Conservation (phyloP, 2,797 vertebrate species). For the Dendrocincla fuliginosa region DNA sequence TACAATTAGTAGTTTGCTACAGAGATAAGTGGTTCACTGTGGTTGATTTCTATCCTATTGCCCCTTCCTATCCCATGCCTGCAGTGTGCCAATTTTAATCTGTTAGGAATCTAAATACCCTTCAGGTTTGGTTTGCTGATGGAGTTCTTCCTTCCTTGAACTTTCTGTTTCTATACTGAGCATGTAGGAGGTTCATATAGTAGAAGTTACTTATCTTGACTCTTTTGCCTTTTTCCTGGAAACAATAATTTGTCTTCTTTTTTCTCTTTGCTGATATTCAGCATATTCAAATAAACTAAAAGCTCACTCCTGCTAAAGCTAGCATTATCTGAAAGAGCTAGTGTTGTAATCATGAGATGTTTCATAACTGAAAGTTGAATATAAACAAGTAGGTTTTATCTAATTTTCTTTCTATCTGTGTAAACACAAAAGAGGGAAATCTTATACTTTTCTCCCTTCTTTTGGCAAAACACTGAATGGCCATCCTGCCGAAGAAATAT, state of each 20-base stretch:
- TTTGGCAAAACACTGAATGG: background rate
- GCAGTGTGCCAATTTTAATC: background rate
- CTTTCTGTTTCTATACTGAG: background rate
- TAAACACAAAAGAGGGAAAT: background rate
- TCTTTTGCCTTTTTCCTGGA: background rate
- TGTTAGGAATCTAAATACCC: background rate
- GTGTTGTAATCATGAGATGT: background rate
- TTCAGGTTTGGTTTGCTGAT: background rate
- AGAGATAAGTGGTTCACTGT: background rate
- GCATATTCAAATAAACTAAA: background rate
- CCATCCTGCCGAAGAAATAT: slow-evolving; percentile 15
- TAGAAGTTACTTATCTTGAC: background rate
- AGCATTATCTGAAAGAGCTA: background rate
- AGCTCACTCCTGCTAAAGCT: background rate
- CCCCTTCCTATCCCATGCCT: background rate
- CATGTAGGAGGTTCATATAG: background rate
- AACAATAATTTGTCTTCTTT: background rate
- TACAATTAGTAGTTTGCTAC: background rate
- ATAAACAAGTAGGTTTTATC: background rate
- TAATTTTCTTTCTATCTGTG: background rate
- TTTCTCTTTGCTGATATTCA: background rate
- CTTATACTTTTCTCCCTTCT: background rate
- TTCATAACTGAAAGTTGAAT: background rate
- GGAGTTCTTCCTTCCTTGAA: background rate
- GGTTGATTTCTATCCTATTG: background rate